These are phyloP conservation scores for Lutraria rhynchaena DNA, from an alignment of 1,140 invertebrate genomes.

Conservation along the genomic window DNA sequence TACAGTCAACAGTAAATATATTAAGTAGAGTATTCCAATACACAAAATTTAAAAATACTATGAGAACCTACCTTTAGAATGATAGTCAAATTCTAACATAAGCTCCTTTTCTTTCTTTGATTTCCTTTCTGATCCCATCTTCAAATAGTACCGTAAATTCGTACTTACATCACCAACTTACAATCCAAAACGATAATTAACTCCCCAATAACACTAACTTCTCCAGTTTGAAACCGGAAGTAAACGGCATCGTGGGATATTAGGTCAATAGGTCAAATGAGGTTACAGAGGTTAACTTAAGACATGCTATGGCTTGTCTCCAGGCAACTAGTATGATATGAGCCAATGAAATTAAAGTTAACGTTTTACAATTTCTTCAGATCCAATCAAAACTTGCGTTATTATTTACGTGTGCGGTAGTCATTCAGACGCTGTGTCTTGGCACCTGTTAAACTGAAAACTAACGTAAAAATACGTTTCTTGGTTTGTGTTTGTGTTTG, in stretches of 20 bases:
- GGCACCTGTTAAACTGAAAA: not conserved
- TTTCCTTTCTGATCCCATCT: conserved; percentile 73
- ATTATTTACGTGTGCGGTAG: not conserved
- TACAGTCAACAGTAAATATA: no score
- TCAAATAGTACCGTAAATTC: conserved; percentile 18
- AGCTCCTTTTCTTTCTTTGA: conserved; percentile 77
- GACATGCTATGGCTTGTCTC: conserved; percentile 29
- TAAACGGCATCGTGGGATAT: no score
- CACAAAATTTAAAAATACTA: no score
- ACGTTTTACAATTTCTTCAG: not conserved
- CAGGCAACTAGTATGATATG: not conserved
- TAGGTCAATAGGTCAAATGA: no score
- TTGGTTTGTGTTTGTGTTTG: not conserved
- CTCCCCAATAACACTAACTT: no score
- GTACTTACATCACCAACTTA: no score
- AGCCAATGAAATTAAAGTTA: conserved; percentile 1
- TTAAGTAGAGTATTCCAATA: no score
- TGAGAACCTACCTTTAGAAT: conserved; percentile 75
- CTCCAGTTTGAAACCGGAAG: no score
- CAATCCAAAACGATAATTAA: no score
- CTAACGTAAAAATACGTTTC: no score
- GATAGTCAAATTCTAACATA: conserved; percentile 71
- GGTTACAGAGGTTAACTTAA: no score
- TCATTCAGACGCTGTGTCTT: conserved; percentile 22
- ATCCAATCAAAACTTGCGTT: conserved; percentile 42